phyloP scores from a whole-genome alignment of 2,797 vertebrate species.

The Sorex maritimensis region DNA sequence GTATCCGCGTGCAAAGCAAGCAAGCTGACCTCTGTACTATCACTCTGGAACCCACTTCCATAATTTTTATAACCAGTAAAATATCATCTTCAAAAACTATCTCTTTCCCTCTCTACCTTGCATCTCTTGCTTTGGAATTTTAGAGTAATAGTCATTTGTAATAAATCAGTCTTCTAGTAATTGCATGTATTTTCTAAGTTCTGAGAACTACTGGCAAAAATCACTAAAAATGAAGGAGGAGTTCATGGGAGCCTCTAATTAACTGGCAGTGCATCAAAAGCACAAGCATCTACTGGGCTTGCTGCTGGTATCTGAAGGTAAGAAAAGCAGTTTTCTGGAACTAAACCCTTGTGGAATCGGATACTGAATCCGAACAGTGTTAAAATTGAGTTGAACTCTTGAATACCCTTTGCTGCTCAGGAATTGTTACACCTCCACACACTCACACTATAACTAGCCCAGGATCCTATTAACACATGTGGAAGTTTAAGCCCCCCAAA shows the following conservation, averaged over 20 bases:
- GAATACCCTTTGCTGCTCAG: not conserved
- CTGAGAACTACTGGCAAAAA: not conserved
- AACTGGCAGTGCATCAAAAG: not conserved
- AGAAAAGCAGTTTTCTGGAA: not conserved
- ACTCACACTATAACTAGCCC: no score
- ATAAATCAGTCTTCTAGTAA: not conserved
- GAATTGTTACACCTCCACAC: not conserved
- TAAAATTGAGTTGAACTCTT: not conserved
- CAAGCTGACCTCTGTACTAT: no score
- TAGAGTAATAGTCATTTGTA: not conserved
- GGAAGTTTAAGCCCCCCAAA: conserved; percentile 43
- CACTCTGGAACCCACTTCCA: no score
- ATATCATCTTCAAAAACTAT: not conserved
- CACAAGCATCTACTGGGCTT: not conserved
- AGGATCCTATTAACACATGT: not conserved
- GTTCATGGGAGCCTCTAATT: not conserved
- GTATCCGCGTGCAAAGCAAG: no score
- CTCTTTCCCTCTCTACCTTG: not conserved
- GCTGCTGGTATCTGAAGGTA: not conserved
- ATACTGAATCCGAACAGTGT: not conserved
- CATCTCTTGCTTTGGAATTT: not conserved
- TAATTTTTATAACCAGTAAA: not conserved
- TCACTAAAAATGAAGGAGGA: not conserved
- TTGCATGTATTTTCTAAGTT: not conserved
- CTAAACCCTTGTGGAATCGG: not conserved